Conservation (phyloP, 2,888 invertebrate species). For the Stratiomys singularior region DNA sequence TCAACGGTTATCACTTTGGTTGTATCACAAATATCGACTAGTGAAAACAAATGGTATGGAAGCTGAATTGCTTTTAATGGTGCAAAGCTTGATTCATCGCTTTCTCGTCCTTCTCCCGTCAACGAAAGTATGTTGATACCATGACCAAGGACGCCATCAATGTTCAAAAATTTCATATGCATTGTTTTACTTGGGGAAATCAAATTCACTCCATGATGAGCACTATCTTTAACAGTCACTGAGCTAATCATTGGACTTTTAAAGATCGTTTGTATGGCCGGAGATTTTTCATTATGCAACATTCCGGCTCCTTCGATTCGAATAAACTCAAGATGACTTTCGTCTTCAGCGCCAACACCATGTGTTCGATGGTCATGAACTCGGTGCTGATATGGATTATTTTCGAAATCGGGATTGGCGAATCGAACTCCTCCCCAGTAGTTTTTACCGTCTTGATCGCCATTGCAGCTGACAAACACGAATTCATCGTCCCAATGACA, state of each 20-base stretch:
- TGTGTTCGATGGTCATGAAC: constrained; percentile 85
- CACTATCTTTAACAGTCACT: constrained; percentile 85
- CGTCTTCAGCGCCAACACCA: constrained; percentile 73
- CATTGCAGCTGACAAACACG: constrained; percentile 91
- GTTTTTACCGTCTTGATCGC: constrained; percentile 70
- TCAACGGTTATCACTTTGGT: constrained; percentile 90
- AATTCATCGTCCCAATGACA: constrained; percentile 92
- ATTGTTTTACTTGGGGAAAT: constrained; percentile 88
- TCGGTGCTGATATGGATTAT: constrained; percentile 81
- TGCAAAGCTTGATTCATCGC: constrained; percentile 87
- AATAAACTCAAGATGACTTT: constrained; percentile 82
- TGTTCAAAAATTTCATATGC: constrained; percentile 78
- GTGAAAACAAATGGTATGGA: constrained; percentile 91
- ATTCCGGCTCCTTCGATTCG: constrained; percentile 94
- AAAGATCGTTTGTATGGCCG: constrained; percentile 90
- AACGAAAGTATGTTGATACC: constrained; percentile 90
- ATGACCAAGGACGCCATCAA: constrained; percentile 86
- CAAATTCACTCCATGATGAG: constrained; percentile 91
- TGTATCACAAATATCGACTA: constrained; percentile 96
- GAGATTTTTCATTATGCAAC: constrained; percentile 93
- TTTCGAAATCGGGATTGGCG: constrained; percentile 89
- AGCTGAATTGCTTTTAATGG: constrained; percentile 84
- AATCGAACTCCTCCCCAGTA: constrained; percentile 98
- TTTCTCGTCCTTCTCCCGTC: constrained; percentile 91
- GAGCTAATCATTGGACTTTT: constrained; percentile 84